Conservation (phyloP, 2,888 invertebrate genomes). For the Trachelus iudaicus region DNA sequence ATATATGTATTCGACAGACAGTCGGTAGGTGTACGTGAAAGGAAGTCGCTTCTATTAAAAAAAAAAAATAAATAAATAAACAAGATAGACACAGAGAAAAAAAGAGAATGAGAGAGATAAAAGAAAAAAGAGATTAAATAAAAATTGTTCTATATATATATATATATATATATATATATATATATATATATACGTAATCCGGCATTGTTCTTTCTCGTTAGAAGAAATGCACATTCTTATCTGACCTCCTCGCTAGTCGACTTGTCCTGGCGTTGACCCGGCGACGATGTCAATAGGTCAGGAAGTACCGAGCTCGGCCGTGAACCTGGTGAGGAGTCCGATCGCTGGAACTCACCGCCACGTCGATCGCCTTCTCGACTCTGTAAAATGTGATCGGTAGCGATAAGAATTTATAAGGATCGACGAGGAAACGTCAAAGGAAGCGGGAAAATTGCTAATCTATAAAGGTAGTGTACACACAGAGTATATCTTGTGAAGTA, state of each 20-base stretch:
- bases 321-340: constrained; percentile 70
- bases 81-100: constrained; percentile 11
- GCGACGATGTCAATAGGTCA: constrained; percentile 92
- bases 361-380: constrained; percentile 60
- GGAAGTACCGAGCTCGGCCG: constrained; percentile 94
- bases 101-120: constrained; percentile 9
- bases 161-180: not conserved
- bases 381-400: constrained; percentile 47
- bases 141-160: constrained; percentile 11
- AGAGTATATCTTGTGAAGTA: constrained; percentile 8
- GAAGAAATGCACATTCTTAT: constrained; percentile 19
- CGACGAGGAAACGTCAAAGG: constrained; percentile 10
- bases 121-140: not conserved
- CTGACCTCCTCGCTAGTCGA: constrained; percentile 95
- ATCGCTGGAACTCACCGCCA: constrained; percentile 70
- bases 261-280: constrained; percentile 89
- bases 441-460: constrained; percentile 11
- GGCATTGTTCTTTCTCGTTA: no score
- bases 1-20: no score
- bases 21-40: no score
- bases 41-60: no score
- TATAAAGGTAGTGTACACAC: constrained; percentile 19
- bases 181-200: not conserved
- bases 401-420: constrained; percentile 11
- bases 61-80: not conserved